A percentile compares a stretch with the other conserved stretches of the same genome.
Conservation (phyloP, 2,113 vertebrate species). For the Seriola rivoliana region DNA sequence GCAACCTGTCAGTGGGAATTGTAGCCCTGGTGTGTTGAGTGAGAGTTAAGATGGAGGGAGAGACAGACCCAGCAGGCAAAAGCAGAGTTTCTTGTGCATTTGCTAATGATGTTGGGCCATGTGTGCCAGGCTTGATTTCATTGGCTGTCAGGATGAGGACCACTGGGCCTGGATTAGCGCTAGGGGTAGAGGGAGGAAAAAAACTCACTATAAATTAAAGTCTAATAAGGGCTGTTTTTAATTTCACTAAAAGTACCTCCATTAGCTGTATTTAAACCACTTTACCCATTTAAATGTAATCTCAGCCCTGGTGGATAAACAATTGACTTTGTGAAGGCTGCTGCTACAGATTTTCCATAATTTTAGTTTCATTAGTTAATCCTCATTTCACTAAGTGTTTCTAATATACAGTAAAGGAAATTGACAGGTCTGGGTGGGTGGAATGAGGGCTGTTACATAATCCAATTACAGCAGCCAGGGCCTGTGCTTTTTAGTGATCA, state of each 20-base stretch:
- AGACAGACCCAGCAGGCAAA: conserved; percentile 63
- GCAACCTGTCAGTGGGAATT: conserved; percentile 64
- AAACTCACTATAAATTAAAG: conserved; percentile 65
- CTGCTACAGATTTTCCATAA: conserved; percentile 34
- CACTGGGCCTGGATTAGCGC: conserved; percentile 66
- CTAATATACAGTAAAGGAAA: conserved; percentile 52
- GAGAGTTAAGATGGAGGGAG: conserved; percentile 61
- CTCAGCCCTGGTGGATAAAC: conserved; percentile 66
- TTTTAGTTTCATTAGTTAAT: conserved; percentile 68
- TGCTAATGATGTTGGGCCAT: conserved; percentile 75
- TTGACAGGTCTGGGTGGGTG: conserved; percentile 38
- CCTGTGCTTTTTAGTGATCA: conserved; percentile 26
- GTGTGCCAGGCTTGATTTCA: conserved; percentile 80
- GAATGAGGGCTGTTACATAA: conserved; percentile 34
- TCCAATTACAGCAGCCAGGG: conserved; percentile 31
- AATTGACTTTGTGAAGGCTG: conserved; percentile 55
- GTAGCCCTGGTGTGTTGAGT: conserved; percentile 50
- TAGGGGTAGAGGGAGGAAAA: conserved; percentile 44
- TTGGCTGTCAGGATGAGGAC: conserved; percentile 72
- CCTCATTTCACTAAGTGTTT: conserved; percentile 71
- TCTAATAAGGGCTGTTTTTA: conserved; percentile 71
- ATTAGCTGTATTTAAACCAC: conserved; percentile 73
- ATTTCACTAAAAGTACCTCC: conserved; percentile 73
- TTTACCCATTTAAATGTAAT: conserved; percentile 73
- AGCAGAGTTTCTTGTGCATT: conserved; percentile 67